A percentile compares a stretch with the other conserved stretches of the same genome.
Conservation (phyloP, 2,113 vertebrate genomes). For the Festucalex cinctus region DNA sequence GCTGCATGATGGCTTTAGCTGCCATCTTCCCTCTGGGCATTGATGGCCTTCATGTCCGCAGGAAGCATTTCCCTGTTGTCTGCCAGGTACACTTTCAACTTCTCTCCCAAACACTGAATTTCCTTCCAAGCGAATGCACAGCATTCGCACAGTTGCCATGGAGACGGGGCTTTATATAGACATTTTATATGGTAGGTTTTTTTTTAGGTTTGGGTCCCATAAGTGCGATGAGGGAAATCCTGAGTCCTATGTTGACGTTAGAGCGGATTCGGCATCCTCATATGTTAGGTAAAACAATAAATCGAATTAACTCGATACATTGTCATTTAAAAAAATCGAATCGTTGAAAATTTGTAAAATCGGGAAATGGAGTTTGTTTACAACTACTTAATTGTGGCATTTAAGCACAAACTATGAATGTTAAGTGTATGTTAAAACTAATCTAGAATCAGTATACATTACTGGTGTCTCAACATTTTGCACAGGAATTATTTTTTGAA, state of each 20-base stretch:
- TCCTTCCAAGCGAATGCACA: neutral
- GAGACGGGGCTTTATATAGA: conserved; percentile 4
- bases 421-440: too few species aligned
- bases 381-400: too few species aligned
- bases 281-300: neutral
- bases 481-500: too few species aligned
- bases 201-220: neutral
- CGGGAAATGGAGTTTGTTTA: too few species aligned
- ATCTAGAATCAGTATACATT: too few species aligned
- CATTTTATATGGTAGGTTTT: neutral
- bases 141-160: conserved; percentile 2
- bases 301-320: too few species aligned
- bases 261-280: neutral
- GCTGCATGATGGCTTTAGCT: conserved; percentile 86
- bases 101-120: neutral
- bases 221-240: neutral
- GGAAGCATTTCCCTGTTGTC: conserved; percentile 81
- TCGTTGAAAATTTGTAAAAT: too few species aligned
- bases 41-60: conserved; percentile 83
- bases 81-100: conserved; percentile 79
- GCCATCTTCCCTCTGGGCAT: conserved; percentile 87
- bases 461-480: too few species aligned
- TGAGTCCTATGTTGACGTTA: neutral
- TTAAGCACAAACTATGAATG: too few species aligned
- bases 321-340: too few species aligned